Base-by-base conservation (phyloP, 2,113 vertebrate species). In the Egretta garzetta region DNA sequence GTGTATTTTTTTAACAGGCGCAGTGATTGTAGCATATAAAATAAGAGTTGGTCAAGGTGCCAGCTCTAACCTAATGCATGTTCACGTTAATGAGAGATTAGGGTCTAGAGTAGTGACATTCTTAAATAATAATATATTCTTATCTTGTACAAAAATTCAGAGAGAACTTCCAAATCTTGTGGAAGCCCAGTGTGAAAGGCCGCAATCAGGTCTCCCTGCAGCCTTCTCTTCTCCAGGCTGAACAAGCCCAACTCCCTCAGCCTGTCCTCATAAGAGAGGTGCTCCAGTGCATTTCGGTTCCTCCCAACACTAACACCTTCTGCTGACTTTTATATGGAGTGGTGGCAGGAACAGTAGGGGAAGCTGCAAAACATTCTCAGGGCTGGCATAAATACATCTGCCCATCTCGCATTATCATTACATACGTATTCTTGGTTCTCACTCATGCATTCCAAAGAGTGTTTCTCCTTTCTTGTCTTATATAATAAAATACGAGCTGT, bases 91-190 rank as follows among this genome's bases (percentile, higher is more conserved):
- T 88, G 92, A 93, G 73, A 81, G 45, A 84, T 58, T 92, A 85
- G 43, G n/a, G 52, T 63, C 79, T 93, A 89, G n/a, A 93, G 90
- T 62, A 95, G 80, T 53, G 56, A 52, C 49, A 49, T 73, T 53
- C 59, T 85, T 83, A 83, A 90, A 95, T 68, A 22, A 90, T 86
- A 88, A 80, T 77, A 60, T 83, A 91, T 68, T 93, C 45, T 96
- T 86, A 88, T 83, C 88, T 92, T 87, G 43, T 93, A 91, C 53
- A 93, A 94, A 93, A 92, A 88, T 63, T 86, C 71, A 87, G 41
- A 71, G 60, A 45, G 81, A n/a, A 90, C 53, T 93, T 91, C 37
- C 55, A 86, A 93, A 88, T 76, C 75, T 81, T 18, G 2, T 28
- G 60, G 90, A 95, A 92, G 86, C 66, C 91, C 68, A 76, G 49